A percentile compares a stretch with the other conserved stretches of the same genome.
phyloP scores from a whole-genome alignment of 2,797 vertebrate species.

The Tympanoctomys barrerae region DNA sequence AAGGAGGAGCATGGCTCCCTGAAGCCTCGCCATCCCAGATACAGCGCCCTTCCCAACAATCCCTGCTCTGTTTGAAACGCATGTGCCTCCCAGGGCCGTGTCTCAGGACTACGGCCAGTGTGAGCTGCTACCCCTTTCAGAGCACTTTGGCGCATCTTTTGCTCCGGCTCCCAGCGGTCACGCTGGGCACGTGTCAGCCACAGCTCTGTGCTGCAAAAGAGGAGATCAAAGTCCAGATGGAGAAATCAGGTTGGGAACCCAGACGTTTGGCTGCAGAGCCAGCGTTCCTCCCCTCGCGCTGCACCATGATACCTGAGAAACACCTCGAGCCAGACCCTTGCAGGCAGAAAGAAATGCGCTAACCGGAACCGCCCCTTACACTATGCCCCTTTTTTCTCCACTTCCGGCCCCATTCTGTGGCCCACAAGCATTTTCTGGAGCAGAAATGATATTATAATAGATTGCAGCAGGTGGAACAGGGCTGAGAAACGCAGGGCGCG shows the following conservation, averaged over 20 bases:
- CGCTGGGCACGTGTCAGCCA: neutral
- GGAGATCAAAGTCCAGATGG: neutral
- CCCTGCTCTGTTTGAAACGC: neutral
- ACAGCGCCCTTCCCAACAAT: neutral
- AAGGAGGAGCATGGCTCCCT: neutral
- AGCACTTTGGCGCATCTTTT: neutral
- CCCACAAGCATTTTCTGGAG: neutral
- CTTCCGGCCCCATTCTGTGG: rapidly evolving
- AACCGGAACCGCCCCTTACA: constrained; percentile 32
- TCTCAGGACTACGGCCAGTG: neutral
- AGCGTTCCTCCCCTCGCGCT: neutral
- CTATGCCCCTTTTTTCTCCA: neutral
- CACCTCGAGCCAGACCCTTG: neutral
- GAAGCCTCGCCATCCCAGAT: neutral
- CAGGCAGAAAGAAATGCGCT: constrained; percentile 5
- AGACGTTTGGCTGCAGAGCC: neutral
- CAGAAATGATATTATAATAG: neutral
- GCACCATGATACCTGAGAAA: neutral
- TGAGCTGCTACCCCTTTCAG: neutral
- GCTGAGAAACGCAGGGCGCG: constrained; percentile 17
- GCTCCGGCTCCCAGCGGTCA: neutral
- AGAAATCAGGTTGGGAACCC: neutral
- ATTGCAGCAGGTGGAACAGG: neutral
- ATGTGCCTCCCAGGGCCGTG: neutral
- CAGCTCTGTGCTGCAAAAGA: neutral